These are phyloP conservation scores for Drosophila pseudoobscura DNA, from an alignment of 1,140 invertebrate genomes.

Conservation along the genomic window DNA sequence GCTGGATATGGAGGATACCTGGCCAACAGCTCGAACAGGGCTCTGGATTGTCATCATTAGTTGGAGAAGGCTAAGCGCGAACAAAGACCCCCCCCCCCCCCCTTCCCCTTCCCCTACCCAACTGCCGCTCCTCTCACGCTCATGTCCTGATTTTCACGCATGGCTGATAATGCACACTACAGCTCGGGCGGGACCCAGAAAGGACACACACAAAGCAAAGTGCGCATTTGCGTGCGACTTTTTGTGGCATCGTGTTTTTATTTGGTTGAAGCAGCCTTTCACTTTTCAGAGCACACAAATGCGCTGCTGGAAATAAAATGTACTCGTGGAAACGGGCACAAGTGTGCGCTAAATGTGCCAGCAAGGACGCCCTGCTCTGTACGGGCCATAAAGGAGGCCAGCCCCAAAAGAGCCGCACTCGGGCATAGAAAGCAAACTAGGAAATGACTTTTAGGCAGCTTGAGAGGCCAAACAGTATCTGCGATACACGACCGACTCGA, in stretches of 20 bases:
- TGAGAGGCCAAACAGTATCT: too few relatives aligned
- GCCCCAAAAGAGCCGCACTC: too few relatives aligned
- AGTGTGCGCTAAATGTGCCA: conserved; percentile 52
- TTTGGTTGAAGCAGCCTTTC: conserved; percentile 45
- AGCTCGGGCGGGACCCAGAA: conserved; percentile 12
- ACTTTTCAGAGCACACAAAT: conserved; percentile 34
- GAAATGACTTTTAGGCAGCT: too few relatives aligned
- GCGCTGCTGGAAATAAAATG: conserved; percentile 20
- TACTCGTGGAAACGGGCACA: conserved; percentile 27
- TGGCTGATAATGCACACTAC: conserved; percentile 63
- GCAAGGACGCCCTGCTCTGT: conserved; percentile 37
- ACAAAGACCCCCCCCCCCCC: conserved; percentile 39
- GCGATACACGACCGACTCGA: too few relatives aligned
- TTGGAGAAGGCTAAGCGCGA: conserved; percentile 39
- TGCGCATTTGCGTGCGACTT: conserved; percentile 60
- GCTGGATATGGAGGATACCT: background rate
- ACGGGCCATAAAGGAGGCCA: conserved; percentile 1
- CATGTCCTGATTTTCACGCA: conserved; percentile 76
- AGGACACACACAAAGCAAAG: conserved; percentile 51
- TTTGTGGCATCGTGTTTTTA: conserved; percentile 39
- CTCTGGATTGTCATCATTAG: conserved; percentile 59
- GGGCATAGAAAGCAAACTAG: too few relatives aligned
- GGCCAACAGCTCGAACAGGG: conserved; percentile 9
- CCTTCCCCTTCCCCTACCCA: background rate
- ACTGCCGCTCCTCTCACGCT: conserved; percentile 52